phyloP scores from a whole-genome alignment of 1,140 invertebrate species.

The Physella acuta region DNA sequence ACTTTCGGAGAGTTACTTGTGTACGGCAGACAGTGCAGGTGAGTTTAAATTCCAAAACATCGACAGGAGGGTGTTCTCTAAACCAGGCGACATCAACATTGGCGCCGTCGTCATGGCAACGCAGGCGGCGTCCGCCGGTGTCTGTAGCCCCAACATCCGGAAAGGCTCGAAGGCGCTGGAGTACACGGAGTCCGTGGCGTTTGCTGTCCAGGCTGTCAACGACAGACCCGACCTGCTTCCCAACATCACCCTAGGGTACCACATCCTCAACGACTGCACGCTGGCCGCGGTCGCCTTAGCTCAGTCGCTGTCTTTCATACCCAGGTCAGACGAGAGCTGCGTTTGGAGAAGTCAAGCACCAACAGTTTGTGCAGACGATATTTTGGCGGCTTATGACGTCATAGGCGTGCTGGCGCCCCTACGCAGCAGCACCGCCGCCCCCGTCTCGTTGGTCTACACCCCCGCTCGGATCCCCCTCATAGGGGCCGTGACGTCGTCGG shows the following conservation, averaged over 20 bases:
- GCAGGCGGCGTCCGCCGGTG: slow-evolving; percentile 54
- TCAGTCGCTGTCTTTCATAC: background rate
- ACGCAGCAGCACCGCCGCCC: slow-evolving; percentile 67
- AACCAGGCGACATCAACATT: slow-evolving; percentile 68
- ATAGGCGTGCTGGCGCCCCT: slow-evolving; percentile 34
- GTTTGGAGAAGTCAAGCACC: background rate
- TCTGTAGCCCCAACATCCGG: slow-evolving; percentile 67
- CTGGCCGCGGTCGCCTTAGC: background rate
- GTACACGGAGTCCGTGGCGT: slow-evolving; percentile 42
- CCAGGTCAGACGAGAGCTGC: background rate
- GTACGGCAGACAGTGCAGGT: too few relatives aligned
- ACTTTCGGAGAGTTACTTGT: too few relatives aligned
- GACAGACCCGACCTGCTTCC: background rate
- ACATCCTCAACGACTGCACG: slow-evolving; percentile 4
- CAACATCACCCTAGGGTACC: slow-evolving; percentile 10
- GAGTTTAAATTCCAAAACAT: too few relatives aligned
- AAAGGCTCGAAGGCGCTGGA: slow-evolving; percentile 72
- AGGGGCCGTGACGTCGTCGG: slow-evolving; percentile 28
- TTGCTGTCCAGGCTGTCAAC: slow-evolving; percentile 9
- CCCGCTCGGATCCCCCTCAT: slow-evolving; percentile 70
- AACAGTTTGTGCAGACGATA: background rate
- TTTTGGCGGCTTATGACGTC: slow-evolving; percentile 29
- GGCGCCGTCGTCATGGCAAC: slow-evolving; percentile 77
- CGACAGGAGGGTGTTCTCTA: too few relatives aligned
- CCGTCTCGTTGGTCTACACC: slow-evolving; percentile 66